phyloP scores from a whole-genome alignment of 2,888 invertebrate species.

The Leptinotarsa tumamoca region DNA sequence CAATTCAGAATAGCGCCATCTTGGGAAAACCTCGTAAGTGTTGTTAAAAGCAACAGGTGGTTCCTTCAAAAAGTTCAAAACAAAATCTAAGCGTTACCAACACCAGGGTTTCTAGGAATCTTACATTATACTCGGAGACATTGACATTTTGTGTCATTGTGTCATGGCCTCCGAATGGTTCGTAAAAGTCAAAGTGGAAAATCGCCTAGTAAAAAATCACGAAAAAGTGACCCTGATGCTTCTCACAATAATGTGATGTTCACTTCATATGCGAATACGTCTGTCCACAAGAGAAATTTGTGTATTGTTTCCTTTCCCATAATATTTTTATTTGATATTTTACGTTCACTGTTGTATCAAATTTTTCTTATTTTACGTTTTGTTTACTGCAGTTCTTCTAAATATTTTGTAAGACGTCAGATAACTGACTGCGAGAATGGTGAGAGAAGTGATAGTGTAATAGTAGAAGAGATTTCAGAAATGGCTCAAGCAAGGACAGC shows the following conservation, averaged over 20 bases:
- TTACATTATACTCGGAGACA: neutral
- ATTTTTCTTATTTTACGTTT: constrained; percentile 88
- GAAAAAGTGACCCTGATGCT: constrained; percentile 74
- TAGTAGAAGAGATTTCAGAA: constrained; percentile 58
- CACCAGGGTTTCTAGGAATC: too few relatives aligned
- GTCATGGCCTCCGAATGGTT: constrained; percentile 69
- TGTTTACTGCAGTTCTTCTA: constrained; percentile 84
- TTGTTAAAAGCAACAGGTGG: too few relatives aligned
- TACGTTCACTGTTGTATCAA: constrained; percentile 86
- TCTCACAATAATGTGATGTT: constrained; percentile 72
- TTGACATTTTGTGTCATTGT: constrained; percentile 25
- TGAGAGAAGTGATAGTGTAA: constrained; percentile 46
- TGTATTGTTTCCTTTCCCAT: constrained; percentile 90
- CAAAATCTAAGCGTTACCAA: too few relatives aligned
- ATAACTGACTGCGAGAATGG: constrained; percentile 65
- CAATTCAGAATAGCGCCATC: too few relatives aligned
- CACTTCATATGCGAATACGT: constrained; percentile 73
- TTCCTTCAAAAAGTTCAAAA: too few relatives aligned
- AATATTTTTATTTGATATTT: constrained; percentile 86
- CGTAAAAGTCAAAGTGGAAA: constrained; percentile 74
- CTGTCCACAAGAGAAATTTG: constrained; percentile 89
- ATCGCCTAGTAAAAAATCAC: constrained; percentile 75
- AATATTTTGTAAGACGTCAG: constrained; percentile 77
- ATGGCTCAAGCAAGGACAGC: constrained; percentile 67
- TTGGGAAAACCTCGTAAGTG: too few relatives aligned